A percentile compares a stretch with the other conserved stretches of the same genome.
phyloP scores from a whole-genome alignment of 2,888 invertebrate genomes.

The Polylopha cassiicola region DNA sequence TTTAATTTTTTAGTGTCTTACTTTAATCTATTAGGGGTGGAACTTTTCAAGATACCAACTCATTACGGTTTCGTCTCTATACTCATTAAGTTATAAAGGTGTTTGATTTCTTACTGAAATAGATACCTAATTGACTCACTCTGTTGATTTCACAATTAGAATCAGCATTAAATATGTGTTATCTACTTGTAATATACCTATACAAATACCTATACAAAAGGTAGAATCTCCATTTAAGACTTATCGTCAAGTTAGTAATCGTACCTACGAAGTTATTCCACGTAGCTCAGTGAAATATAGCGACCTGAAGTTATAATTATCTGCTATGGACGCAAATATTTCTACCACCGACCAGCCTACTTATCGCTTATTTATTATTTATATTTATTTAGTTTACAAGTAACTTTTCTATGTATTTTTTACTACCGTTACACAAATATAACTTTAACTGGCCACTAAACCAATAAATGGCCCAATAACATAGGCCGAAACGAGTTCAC shows the following conservation, averaged over 20 bases:
- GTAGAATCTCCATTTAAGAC: no score
- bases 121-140: constrained; percentile 5
- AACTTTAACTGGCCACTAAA: background rate
- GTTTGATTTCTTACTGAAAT: no score
- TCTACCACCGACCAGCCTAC: constrained; percentile 19
- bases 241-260: no score
- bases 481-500: constrained; percentile 26
- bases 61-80: no score
- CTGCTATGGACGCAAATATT: constrained; percentile 16
- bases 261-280: no score
- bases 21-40: constrained; percentile 25
- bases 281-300: constrained; percentile 13
- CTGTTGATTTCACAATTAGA: constrained; percentile 4
- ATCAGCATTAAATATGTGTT: constrained; percentile 6
- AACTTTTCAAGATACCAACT: no score
- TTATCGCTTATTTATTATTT: constrained; percentile 18
- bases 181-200: no score
- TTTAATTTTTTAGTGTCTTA: constrained; percentile 28
- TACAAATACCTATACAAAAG: no score
- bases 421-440: background rate
- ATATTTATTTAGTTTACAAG: no score
- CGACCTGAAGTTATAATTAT: constrained; percentile 16
- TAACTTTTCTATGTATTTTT: no score
- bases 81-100: no score
- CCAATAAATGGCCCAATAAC: constrained; percentile 5